Conservation (phyloP, 2,113 vertebrate genomes). For the Eubucco bourcierii region DNA sequence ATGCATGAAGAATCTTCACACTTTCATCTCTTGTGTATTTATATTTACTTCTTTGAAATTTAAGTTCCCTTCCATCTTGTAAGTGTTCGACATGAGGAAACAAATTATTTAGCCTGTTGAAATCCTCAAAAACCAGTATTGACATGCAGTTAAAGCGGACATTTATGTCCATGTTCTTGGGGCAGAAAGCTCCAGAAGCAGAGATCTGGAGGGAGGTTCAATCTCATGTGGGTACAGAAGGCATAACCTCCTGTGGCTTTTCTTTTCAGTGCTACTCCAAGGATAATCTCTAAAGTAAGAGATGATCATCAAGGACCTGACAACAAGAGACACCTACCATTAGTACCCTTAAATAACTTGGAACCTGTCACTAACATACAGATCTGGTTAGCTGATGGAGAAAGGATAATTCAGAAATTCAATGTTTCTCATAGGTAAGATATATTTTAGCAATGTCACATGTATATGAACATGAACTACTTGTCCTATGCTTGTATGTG, state of each 20-base stretch:
- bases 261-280: conserved; percentile 86
- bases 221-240: not conserved
- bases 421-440: conserved; percentile 91
- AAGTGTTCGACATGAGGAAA: not conserved
- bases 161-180: no score
- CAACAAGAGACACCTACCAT: conserved; percentile 76
- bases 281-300: conserved; percentile 85
- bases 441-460: not conserved
- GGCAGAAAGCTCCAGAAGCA: not conserved
- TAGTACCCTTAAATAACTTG: conserved; percentile 84
- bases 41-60: not conserved
- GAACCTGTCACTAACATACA: conserved; percentile 90
- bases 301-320: conserved; percentile 79
- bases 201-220: not conserved
- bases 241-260: not conserved
- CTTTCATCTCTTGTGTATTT: not conserved
- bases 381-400: conserved; percentile 95
- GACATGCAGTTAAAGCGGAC: not conserved
- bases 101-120: not conserved
- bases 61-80: not conserved
- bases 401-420: conserved; percentile 92
- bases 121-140: not conserved
- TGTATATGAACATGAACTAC: not conserved
- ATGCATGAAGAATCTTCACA: not conserved
- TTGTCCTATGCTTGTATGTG: not conserved